These are phyloP conservation scores for Incurvaria masculella DNA, from an alignment of 2,888 invertebrate genomes.

Conservation along the genomic window DNA sequence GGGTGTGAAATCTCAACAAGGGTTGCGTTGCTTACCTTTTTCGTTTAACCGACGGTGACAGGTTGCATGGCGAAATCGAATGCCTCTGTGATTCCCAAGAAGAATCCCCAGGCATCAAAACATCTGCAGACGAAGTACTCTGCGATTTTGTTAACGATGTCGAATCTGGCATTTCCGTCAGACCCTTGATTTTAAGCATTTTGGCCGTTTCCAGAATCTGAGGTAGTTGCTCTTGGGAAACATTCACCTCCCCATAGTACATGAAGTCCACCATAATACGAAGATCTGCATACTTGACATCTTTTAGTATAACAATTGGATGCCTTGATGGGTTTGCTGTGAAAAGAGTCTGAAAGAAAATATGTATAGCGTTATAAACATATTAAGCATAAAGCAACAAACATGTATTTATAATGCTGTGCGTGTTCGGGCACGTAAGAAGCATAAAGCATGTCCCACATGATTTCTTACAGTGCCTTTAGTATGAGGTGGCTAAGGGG, in stretches of 20 bases:
- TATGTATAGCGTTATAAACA: too few species aligned
- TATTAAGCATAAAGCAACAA: background rate
- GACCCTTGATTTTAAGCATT: slow-evolving; percentile 82
- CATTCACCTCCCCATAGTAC: slow-evolving; percentile 91
- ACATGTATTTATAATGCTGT: too few species aligned
- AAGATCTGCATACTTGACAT: slow-evolving; percentile 81
- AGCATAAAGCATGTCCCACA: too few species aligned
- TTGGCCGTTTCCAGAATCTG: slow-evolving; percentile 79
- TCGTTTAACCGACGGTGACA: slow-evolving; percentile 48
- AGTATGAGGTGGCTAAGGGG: too few species aligned
- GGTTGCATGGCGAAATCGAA: slow-evolving; percentile 61
- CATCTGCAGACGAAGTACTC: slow-evolving; percentile 54
- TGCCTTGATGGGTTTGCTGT: slow-evolving; percentile 85
- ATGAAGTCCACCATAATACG: slow-evolving; percentile 89
- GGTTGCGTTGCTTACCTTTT: slow-evolving; percentile 46
- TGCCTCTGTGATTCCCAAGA: slow-evolving; percentile 56
- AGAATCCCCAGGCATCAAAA: slow-evolving; percentile 56
- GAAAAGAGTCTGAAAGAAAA: slow-evolving; percentile 65
- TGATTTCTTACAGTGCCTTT: too few species aligned
- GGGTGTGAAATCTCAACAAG: too few species aligned
- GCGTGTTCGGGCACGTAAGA: too few species aligned
- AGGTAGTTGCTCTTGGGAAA: slow-evolving; percentile 83
- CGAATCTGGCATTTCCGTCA: slow-evolving; percentile 82
- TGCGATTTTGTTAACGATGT: slow-evolving; percentile 71
- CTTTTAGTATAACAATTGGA: slow-evolving; percentile 87